These are phyloP conservation scores for Allolobophora icterica DNA, from an alignment of 2,888 invertebrate species.

Conservation along the genomic window DNA sequence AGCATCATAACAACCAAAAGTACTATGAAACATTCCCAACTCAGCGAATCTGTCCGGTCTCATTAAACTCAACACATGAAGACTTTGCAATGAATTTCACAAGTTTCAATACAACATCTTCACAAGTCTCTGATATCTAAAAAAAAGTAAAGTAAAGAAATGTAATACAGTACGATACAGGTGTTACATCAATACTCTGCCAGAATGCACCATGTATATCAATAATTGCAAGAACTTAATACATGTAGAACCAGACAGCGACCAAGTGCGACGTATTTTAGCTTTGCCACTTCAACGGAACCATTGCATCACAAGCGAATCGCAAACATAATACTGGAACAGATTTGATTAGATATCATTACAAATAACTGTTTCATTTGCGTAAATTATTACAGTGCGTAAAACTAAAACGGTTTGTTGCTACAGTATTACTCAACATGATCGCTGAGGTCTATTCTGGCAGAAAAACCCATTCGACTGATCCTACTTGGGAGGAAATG, in stretches of 20 bases:
- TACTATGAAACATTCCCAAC: too few relatives aligned
- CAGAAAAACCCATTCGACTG: too few relatives aligned
- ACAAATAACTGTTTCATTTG: too few relatives aligned
- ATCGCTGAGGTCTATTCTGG: too few relatives aligned
- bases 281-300: too few relatives aligned
- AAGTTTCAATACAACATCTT: background rate
- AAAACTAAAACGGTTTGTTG: too few relatives aligned
- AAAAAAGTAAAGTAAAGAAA: background rate
- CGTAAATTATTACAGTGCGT: too few relatives aligned
- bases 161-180: background rate
- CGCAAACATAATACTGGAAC: background rate
- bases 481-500: too few relatives aligned
- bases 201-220: background rate
- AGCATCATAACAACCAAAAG: too few relatives aligned
- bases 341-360: background rate
- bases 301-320: background rate
- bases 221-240: background rate
- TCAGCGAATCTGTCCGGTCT: background rate
- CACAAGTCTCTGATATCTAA: background rate
- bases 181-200: background rate
- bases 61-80: background rate
- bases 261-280: too few relatives aligned
- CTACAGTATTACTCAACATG: too few relatives aligned
- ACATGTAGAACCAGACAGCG: background rate
- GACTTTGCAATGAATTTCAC: background rate